Evolutionary conservation across 2,888 invertebrate genomes (phyloP).

Genomic region (Eudemis profundana): DNA sequence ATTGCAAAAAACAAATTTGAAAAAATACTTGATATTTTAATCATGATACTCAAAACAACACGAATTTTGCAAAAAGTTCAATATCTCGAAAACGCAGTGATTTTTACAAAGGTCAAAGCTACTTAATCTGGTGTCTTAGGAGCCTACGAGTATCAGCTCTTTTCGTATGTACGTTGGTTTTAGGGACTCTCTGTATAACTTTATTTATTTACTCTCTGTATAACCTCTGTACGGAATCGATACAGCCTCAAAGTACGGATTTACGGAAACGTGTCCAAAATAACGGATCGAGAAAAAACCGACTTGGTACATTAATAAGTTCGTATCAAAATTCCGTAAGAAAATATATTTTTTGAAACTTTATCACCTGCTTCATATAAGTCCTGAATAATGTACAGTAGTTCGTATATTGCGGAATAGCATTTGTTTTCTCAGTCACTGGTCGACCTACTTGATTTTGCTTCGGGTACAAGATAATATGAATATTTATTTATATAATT

Average conservation of each 20-base stretch:
- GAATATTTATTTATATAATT: neutral
- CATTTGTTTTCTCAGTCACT: neutral
- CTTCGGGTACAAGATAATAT: neutral
- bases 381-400: neutral
- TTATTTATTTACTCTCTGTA: too few relatives aligned
- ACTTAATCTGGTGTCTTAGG: too few relatives aligned
- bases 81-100: too few relatives aligned
- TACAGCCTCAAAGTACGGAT: neutral
- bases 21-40: too few relatives aligned
- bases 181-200: too few relatives aligned
- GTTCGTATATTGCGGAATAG: neutral
- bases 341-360: neutral
- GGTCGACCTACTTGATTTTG: neutral
- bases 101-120: too few relatives aligned
- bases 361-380: neutral
- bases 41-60: too few relatives aligned
- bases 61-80: too few relatives aligned
- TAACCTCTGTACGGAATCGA: neutral
- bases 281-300: neutral
- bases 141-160: too few relatives aligned
- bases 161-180: too few relatives aligned
- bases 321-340: too few relatives aligned
- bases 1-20: too few relatives aligned
- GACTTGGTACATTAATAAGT: neutral
- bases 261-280: slow-evolving; percentile 15